Base-by-base conservation (phyloP, 2,797 vertebrate species). In the Cossypha polioptera region DNA sequence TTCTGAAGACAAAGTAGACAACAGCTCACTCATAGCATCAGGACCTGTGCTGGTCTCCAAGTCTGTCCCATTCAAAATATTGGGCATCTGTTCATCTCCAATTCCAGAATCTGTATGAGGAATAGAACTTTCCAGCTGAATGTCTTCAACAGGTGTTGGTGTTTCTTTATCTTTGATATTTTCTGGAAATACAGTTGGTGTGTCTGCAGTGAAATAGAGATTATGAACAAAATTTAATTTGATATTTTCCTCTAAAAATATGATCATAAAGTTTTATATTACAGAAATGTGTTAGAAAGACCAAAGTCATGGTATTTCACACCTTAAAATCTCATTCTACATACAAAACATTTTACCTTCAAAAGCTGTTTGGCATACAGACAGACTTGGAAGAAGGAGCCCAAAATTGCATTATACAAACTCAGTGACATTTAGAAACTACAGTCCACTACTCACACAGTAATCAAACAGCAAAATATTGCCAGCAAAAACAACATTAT, bases 51-150 rank as follows among this genome's bases (percentile, higher is more conserved):
- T 96, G 35, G 98, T 95, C 84, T 99, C 98, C 79, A 98, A 86
- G 77, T 98, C 98, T 31, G 98, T 98, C 31, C 99, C 99, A 54
- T 99, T 99, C 42, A 99, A 97, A 96, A 99, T 93, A 73, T 50
- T 97, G 54, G 98, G 97, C 68, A 98, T 97, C 69, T 98, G 98
- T 83, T 99, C 99, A 47, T 99, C 98, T 86, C 98, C 99, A 54
- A 99, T 98, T 68, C 99, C 99, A 8, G 99, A 99, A 97, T 99
- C 99, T 13, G 98, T 98, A 95, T 98, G 99, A 90, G 98, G 98
- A 94, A 99, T 97, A 67, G 98, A 98, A 88, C 97, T 97, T 90
- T 98, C 98, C 58, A 98, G 74, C 54, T 97, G 98, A 81, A 98
- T 95, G 69, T 98, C 98, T 88, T 99, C 98, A 84, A 97, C 97